Conservation (phyloP, 2,797 vertebrate species). For the Hypotaenidia okinawae region DNA sequence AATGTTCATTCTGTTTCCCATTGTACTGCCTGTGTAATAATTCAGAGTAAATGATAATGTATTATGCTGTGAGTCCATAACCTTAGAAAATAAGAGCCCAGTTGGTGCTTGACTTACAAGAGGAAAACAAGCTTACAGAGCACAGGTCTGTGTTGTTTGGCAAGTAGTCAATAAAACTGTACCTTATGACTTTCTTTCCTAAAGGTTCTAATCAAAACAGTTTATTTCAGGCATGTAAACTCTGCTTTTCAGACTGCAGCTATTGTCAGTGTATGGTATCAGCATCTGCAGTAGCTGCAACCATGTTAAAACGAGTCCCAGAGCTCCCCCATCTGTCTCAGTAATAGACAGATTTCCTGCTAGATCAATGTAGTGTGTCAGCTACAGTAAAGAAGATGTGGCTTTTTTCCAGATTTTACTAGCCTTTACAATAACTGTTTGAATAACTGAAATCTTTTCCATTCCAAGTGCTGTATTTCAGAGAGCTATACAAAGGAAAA, state of each 20-base stretch:
- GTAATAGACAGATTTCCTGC: constrained; percentile 64
- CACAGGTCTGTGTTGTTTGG: constrained; percentile 76
- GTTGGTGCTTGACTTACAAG: constrained; percentile 77
- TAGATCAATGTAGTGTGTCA: constrained; percentile 68
- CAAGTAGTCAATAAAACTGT: constrained; percentile 83
- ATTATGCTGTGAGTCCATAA: constrained; percentile 65
- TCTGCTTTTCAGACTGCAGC: constrained; percentile 73
- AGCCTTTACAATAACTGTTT: constrained; percentile 42
- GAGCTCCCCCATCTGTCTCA: constrained; percentile 84
- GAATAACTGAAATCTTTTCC: background rate
- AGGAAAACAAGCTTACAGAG: constrained; percentile 77
- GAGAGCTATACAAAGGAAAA: constrained; percentile 21
- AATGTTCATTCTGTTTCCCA: constrained; percentile 53
- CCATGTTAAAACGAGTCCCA: constrained; percentile 72
- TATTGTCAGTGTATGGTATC: constrained; percentile 68
- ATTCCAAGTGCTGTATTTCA: constrained; percentile 3
- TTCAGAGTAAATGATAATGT: constrained; percentile 73
- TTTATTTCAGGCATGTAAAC: constrained; percentile 83
- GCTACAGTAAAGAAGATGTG: constrained; percentile 2
- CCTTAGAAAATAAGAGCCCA: constrained; percentile 74
- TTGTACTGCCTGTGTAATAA: constrained; percentile 51
- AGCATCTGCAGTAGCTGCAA: constrained; percentile 15
- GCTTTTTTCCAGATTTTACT: constrained; percentile 23
- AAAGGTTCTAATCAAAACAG: constrained; percentile 85
- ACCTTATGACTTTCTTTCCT: constrained; percentile 83